Percentiles rank a stretch among this genome's conserved stretches.
Conservation (phyloP, 2,888 invertebrate species). For the Belgica antarctica region DNA sequence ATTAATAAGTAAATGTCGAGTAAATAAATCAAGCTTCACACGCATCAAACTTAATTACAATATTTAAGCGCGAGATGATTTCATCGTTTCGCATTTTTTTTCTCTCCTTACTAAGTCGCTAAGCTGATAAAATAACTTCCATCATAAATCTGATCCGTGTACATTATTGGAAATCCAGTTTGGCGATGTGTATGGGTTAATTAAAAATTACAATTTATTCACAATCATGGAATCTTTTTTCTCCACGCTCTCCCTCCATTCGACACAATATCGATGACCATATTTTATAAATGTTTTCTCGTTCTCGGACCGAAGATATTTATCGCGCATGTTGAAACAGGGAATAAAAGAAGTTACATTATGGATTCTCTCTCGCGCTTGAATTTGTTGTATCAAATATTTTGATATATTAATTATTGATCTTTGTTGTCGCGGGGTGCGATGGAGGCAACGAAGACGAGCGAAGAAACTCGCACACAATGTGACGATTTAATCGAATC, state of each 20-base stretch:
- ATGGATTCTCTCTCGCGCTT: not conserved
- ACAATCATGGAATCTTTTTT: not conserved
- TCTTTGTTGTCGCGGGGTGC: not conserved
- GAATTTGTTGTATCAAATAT: not conserved
- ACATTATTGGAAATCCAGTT: not conserved
- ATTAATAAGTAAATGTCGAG: too few relatives aligned
- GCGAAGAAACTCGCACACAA: not conserved
- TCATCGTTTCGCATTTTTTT: too few relatives aligned
- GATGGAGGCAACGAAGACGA: not conserved
- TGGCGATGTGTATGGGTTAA: not conserved
- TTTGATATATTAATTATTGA: conserved; percentile 37
- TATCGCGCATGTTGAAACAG: not conserved
- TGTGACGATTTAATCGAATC: conserved; percentile 40
- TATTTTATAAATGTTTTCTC: conserved; percentile 25
- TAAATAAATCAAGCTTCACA: too few relatives aligned
- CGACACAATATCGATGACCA: conserved; percentile 8
- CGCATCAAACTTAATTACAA: too few relatives aligned
- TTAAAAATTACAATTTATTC: conserved; percentile 26
- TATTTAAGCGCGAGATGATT: too few relatives aligned
- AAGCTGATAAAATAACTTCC: not conserved
- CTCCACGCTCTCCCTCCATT: not conserved
- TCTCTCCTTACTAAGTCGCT: too few relatives aligned
- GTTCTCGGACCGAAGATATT: not conserved
- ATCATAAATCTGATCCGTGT: not conserved
- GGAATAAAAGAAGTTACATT: not conserved